Evolutionary conservation across 2,888 invertebrate species (phyloP).

Genomic region (Barypeithes pellucidus): DNA sequence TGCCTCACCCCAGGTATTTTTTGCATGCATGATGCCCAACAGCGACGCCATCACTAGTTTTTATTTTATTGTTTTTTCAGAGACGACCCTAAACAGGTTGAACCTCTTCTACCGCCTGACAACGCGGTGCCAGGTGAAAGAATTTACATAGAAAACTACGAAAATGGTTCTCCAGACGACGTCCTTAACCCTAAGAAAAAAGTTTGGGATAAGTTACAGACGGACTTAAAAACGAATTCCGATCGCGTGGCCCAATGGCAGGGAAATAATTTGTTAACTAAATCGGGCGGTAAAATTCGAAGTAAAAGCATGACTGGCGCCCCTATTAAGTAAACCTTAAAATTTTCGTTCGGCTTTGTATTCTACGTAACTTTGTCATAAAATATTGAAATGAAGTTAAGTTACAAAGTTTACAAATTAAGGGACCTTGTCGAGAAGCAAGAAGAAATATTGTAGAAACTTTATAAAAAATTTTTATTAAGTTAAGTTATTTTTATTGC

Average conservation of each 20-base stretch:
- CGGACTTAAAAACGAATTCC: conserved; percentile 82
- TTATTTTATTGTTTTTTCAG: conserved; percentile 64
- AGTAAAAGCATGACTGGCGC: conserved; percentile 85
- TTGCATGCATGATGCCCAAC: too few species aligned
- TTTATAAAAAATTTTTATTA: too few species aligned
- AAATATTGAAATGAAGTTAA: neutral
- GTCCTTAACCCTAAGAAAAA: conserved; percentile 96
- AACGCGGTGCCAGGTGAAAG: conserved; percentile 87
- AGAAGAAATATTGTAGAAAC: neutral
- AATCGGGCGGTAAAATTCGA: conserved; percentile 82
- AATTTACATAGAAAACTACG: conserved; percentile 88
- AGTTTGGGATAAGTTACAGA: conserved; percentile 93
- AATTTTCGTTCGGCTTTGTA: too few species aligned
- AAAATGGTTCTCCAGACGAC: conserved; percentile 84
- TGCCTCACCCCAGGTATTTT: too few species aligned
- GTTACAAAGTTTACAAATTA: conserved; percentile 5
- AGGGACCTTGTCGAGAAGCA: neutral
- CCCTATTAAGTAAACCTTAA: conserved; percentile 81
- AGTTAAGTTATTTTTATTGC: conserved; percentile 9
- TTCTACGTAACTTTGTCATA: too few species aligned
- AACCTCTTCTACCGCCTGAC: conserved; percentile 86
- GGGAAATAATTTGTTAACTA: conserved; percentile 83
- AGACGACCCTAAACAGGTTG: conserved; percentile 86
- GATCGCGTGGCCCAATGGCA: conserved; percentile 89
- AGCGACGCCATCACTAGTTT: too few species aligned